These are phyloP conservation scores for Aphrocallistes beatrix DNA, from an alignment of 37 sponge, comb jelly and placozoan genomes.

Conservation along the genomic window DNA sequence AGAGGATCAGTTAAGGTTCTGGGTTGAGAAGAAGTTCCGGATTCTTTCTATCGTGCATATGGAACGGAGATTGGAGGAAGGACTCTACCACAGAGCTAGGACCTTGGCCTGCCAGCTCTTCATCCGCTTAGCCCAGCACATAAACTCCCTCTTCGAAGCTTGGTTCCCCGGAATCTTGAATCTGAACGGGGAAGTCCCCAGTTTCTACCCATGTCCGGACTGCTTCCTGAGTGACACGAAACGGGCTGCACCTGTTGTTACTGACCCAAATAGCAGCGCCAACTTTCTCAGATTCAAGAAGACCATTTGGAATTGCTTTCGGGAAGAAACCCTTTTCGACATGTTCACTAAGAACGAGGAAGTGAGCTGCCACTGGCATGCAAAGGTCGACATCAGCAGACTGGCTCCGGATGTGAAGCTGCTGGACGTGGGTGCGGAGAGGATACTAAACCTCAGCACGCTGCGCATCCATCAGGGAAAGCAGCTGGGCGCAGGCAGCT, in stretches of 20 bases:
- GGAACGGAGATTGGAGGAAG: background rate
- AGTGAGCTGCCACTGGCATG: background rate
- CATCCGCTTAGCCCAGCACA: slow-evolving; percentile 48
- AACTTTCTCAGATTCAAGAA: background rate
- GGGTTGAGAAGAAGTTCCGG: background rate
- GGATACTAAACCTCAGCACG: background rate
- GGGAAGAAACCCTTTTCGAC: background rate
- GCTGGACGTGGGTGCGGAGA: background rate
- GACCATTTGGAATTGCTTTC: background rate
- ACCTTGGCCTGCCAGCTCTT: slow-evolving; percentile 35
- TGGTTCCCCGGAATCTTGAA: slow-evolving; percentile 58
- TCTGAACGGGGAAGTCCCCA: background rate
- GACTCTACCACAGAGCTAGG: background rate
- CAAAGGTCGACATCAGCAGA: background rate
- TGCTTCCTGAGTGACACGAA: background rate
- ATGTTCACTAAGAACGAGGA: background rate
- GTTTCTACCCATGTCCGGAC: background rate
- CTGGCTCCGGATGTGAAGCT: background rate
- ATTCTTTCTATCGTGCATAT: background rate
- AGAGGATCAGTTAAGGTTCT: background rate
- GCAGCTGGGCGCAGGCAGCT: background rate
- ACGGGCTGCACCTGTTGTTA: background rate
- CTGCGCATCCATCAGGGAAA: background rate
- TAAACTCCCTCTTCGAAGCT: slow-evolving; percentile 42
- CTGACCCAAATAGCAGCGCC: background rate